Evolutionary conservation across 2,888 invertebrate genomes (phyloP).

Genomic region (Melieria omissa): DNA sequence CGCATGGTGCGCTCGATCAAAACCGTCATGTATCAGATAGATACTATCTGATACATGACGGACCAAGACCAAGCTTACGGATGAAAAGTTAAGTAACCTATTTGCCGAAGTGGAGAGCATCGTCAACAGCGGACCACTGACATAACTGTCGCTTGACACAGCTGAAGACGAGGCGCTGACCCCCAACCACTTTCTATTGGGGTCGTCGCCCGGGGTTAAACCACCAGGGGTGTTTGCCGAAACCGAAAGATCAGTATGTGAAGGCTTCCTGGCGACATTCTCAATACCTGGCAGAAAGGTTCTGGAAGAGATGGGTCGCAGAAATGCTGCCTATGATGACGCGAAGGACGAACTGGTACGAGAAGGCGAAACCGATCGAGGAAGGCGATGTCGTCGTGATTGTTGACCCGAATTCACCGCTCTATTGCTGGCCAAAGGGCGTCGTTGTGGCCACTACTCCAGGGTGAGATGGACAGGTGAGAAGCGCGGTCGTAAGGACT

Average conservation of each 20-base stretch:
- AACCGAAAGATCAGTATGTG: constrained; percentile 31
- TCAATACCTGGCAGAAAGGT: constrained; percentile 43
- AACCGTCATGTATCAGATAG: constrained; percentile 1
- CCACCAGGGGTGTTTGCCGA: constrained; percentile 39
- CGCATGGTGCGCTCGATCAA: neutral
- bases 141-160: constrained; percentile 19
- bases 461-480: constrained; percentile 6
- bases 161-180: neutral
- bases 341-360: constrained; percentile 35
- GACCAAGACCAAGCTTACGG: neutral
- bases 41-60: no score
- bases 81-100: neutral
- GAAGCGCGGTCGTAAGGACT: constrained; percentile 5
- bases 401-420: constrained; percentile 21
- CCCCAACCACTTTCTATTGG: constrained; percentile 5
- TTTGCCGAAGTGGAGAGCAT: constrained; percentile 29
- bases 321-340: constrained; percentile 43
- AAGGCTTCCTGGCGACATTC: constrained; percentile 49
- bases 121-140: constrained; percentile 38
- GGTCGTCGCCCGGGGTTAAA: constrained; percentile 35
- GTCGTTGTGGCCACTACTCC: neutral
- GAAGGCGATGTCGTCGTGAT: constrained; percentile 27
- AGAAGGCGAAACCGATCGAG: constrained; percentile 23
- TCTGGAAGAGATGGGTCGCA: constrained; percentile 54
- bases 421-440: constrained; percentile 39